phyloP scores from a whole-genome alignment of 2,888 invertebrate genomes.

The Agapostemon virescens region DNA sequence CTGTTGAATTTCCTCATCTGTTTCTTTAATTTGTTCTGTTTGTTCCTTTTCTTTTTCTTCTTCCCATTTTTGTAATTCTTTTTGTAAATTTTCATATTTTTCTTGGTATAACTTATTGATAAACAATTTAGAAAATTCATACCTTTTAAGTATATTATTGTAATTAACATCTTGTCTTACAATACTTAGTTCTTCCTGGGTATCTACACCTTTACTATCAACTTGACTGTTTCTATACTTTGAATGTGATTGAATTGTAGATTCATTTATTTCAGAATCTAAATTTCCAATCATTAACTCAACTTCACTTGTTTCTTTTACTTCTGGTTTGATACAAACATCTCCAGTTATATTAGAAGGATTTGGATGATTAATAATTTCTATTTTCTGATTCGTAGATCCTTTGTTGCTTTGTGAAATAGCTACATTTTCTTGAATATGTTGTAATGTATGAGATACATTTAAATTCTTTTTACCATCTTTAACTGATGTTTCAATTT shows the following conservation, averaged over 20 bases:
- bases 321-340: constrained; percentile 7
- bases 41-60: neutral
- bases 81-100: constrained; percentile 25
- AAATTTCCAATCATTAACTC: neutral
- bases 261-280: neutral
- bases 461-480: neutral
- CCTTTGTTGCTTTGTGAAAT: neutral
- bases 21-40: neutral
- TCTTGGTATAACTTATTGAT: constrained; percentile 44
- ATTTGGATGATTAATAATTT: neutral
- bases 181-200: neutral
- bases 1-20: neutral
- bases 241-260: neutral
- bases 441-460: neutral
- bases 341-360: neutral
- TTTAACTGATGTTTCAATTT: neutral
- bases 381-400: neutral
- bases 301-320: neutral
- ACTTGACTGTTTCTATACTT: neutral
- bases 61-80: constrained; percentile 13
- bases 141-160: constrained; percentile 27
- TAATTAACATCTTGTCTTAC: neutral
- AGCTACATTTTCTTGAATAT: neutral
- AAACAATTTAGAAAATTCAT: constrained; percentile 36
- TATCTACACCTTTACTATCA: neutral